Conservation (phyloP, 2,888 invertebrate species). For the Oscheius sp. region DNA sequence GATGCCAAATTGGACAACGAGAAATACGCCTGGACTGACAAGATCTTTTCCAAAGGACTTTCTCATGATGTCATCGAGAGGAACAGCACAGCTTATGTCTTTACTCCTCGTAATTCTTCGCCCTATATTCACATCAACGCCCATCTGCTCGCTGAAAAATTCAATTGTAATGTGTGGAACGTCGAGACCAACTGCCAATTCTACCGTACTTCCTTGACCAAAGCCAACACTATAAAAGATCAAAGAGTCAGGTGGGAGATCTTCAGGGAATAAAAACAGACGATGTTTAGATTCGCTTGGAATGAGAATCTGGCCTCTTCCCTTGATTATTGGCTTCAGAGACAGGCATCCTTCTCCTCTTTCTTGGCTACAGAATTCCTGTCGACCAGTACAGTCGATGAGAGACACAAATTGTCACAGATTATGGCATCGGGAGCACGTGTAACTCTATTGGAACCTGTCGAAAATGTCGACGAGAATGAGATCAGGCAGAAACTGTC, state of each 20-base stretch:
- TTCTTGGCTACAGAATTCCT: conserved; percentile 64
- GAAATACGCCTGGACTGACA: conserved; percentile 61
- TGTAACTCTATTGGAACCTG: conserved; percentile 55
- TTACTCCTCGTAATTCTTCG: conserved; percentile 58
- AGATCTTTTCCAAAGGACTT: conserved; percentile 54
- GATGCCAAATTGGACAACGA: conserved; percentile 64
- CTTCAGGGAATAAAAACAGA: not conserved
- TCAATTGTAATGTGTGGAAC: conserved; percentile 64
- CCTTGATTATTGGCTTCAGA: conserved; percentile 52
- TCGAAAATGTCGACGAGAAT: conserved; percentile 43
- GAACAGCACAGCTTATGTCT: conserved; percentile 57
- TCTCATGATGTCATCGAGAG: conserved; percentile 39
- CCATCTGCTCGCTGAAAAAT: conserved; percentile 60
- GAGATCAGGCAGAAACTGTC: conserved; percentile 12
- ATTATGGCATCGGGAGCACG: conserved; percentile 50
- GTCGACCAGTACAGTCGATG: conserved; percentile 45
- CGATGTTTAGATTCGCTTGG: conserved; percentile 50
- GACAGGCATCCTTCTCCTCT: conserved; percentile 58
- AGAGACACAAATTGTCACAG: conserved; percentile 36
- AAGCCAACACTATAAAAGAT: conserved; percentile 63
- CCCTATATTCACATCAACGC: conserved; percentile 63
- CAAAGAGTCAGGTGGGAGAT: conserved; percentile 56
- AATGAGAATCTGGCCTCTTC: conserved; percentile 46
- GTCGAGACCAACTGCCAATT: conserved; percentile 63
- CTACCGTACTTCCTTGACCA: conserved; percentile 67